Evolutionary conservation across 1,140 invertebrate species (phyloP).

Genomic region (Pachyrhynchus sulphureomaculatus): DNA sequence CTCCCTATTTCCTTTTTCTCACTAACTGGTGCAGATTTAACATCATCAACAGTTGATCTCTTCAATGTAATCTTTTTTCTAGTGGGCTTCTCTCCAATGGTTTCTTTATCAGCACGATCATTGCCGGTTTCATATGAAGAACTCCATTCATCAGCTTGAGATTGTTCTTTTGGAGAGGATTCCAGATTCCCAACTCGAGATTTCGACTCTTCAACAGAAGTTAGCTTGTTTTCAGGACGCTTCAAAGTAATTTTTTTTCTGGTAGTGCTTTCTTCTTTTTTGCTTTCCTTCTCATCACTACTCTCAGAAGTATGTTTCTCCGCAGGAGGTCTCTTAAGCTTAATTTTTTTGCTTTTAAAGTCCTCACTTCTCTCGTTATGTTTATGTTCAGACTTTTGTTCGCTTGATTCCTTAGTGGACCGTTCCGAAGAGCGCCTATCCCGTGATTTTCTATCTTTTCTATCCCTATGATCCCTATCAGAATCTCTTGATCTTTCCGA

Average conservation of each 20-base stretch:
- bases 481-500: neutral
- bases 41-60: conserved; percentile 19
- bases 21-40: neutral
- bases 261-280: neutral
- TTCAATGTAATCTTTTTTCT: conserved; percentile 29
- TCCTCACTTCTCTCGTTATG: neutral
- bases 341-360: conserved; percentile 1
- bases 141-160: neutral
- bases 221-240: conserved; percentile 10
- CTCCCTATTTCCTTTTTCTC: conserved; percentile 4
- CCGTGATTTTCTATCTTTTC: neutral
- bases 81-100: neutral
- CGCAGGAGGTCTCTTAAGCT: conserved; percentile 5
- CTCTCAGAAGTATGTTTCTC: conserved; percentile 12
- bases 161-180: neutral
- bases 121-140: conserved; percentile 10
- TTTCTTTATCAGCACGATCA: conserved; percentile 12
- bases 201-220: conserved; percentile 8
- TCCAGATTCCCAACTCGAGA: neutral
- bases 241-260: conserved; percentile 14
- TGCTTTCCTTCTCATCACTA: conserved; percentile 1
- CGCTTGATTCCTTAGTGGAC: neutral
- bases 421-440: neutral
- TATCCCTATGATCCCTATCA: neutral
- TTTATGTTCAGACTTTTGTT: neutral